A percentile compares a stretch with the other conserved stretches of the same genome.
These are phyloP conservation scores for Simalia tracyae DNA, from an alignment of 2,797 vertebrate species.

Conservation along the genomic window DNA sequence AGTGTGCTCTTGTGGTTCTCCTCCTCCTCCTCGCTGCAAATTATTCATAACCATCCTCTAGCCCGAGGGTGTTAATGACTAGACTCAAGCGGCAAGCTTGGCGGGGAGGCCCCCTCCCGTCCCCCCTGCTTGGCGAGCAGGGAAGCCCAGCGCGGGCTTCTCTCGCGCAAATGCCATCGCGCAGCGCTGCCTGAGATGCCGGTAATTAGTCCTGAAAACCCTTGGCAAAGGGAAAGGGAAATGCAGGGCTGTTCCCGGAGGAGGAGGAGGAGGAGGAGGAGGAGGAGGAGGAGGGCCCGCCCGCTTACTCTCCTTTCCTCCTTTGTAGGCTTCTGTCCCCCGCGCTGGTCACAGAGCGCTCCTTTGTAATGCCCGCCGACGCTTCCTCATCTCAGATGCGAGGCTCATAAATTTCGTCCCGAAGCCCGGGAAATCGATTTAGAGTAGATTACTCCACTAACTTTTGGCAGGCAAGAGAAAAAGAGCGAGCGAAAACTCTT, in stretches of 20 bases:
- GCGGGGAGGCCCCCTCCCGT: not conserved
- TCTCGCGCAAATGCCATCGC: not conserved
- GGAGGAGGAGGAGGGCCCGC: not conserved
- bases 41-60: not conserved
- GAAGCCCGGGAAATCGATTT: slow-evolving; percentile 37
- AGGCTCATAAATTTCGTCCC: slow-evolving; percentile 30
- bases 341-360: not conserved
- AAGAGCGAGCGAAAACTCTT: not conserved
- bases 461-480: slow-evolving; percentile 56
- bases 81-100: not conserved
- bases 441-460: slow-evolving; percentile 46
- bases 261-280: not conserved
- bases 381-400: not conserved
- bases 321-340: not conserved
- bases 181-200: not conserved
- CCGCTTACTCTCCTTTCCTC: no score
- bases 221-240: not conserved
- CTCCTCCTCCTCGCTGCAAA: not conserved
- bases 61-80: not conserved
- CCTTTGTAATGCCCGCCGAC: not conserved
- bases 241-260: not conserved
- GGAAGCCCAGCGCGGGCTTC: not conserved
- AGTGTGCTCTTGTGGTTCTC: not conserved
- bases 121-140: not conserved
- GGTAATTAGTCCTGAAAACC: not conserved